Conservation (phyloP, 2,113 vertebrate species). For the Syrrhaptes paradoxus region DNA sequence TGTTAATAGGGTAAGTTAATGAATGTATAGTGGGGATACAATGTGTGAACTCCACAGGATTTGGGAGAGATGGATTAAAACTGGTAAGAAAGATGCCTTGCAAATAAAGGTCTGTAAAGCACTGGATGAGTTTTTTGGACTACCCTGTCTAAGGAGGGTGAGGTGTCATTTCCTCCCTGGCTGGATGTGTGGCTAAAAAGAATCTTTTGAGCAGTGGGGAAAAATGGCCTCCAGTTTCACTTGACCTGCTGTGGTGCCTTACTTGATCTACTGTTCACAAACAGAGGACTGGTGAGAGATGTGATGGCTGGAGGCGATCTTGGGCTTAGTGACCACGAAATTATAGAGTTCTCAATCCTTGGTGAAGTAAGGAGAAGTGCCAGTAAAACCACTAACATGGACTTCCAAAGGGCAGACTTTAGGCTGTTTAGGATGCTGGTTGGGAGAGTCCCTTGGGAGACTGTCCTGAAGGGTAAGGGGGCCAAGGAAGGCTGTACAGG, state of each 20-base stretch:
- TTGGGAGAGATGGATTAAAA: neutral
- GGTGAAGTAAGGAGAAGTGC: too few species aligned
- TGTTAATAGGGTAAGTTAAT: neutral
- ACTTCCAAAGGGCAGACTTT: too few species aligned
- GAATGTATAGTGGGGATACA: neutral
- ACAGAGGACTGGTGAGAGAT: too few species aligned
- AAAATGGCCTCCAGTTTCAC: neutral
- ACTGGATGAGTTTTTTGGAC: neutral
- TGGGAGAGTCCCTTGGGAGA: too few species aligned
- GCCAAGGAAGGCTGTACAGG: too few species aligned
- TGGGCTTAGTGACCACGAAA: too few species aligned
- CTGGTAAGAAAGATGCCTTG: neutral
- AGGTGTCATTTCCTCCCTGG: neutral
- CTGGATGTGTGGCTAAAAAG: neutral
- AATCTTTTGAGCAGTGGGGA: neutral
- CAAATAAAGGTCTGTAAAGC: neutral
- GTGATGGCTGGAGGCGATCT: too few species aligned
- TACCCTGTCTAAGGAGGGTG: neutral
- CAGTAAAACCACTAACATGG: too few species aligned
- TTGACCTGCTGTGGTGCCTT: neutral
- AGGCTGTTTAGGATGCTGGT: too few species aligned
- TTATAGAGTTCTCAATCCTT: too few species aligned
- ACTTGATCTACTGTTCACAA: too few species aligned
- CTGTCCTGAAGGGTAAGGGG: too few species aligned
- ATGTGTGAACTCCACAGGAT: neutral